Conservation (phyloP, 2,113 vertebrate species). For the Coracopsis vasa region DNA sequence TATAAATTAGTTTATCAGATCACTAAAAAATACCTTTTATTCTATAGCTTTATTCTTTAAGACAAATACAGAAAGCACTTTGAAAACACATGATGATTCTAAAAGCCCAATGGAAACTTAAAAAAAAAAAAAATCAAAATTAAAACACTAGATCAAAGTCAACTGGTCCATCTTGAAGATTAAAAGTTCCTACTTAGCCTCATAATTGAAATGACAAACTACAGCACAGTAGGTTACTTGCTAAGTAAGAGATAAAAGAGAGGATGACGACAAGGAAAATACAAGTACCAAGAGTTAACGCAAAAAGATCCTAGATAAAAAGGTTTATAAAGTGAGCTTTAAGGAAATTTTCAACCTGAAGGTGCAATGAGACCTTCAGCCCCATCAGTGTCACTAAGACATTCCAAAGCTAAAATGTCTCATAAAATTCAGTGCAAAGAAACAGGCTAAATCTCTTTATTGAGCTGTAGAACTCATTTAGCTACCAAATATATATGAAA, state of each 20-base stretch:
- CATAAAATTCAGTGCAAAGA: not conserved
- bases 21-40: not conserved
- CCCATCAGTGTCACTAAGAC: not conserved
- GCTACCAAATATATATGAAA: not conserved
- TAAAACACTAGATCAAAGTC: conserved; percentile 21
- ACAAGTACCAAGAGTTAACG: not conserved
- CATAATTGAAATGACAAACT: not conserved
- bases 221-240: not conserved
- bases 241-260: not conserved
- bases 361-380: not conserved
- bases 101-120: not conserved
- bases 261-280: not conserved
- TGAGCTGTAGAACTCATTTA: not conserved
- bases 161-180: not conserved
- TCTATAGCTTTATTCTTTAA: not conserved
- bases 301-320: not conserved
- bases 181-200: not conserved
- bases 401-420: not conserved
- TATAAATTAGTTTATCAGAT: not conserved
- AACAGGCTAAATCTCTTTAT: not conserved
- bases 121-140: not conserved
- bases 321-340: not conserved
- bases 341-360: not conserved
- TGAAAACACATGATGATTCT: not conserved
- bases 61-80: not conserved